Base-by-base conservation (phyloP, 2,113 vertebrate genomes). In the Channa argus region DNA sequence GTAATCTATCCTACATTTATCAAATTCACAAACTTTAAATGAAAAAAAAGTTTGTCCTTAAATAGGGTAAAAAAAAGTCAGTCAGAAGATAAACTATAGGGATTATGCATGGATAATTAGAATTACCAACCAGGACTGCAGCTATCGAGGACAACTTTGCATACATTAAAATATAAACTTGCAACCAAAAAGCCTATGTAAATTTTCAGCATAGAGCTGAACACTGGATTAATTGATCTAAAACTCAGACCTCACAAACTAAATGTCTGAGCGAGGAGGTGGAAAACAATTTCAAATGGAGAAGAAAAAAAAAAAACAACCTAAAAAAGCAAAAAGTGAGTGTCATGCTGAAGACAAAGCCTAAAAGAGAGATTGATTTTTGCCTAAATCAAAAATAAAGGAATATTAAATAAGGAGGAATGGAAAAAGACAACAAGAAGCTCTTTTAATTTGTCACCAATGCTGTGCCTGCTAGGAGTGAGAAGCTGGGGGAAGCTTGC, bases 361-460 rank as follows among this genome's bases (percentile, higher is more conserved):
- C 43, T 24, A 0, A 37, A 38, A 12, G 6, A 4, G 4, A 5
- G 50, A 49, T 44, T 47, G 71, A 71, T 74, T 33, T n/a, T 36
- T 59, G 24, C 24, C 38, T 43, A 0, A n/a, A 65, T 71, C n/a
- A 44, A 11, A 56, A 4, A 41, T 14, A 12, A 55, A 62, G 24
- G 8, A n/a, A n/a, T n/a, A n/a, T n/a, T n/a, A n/a, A n/a, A n/a
- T n/a, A n/a, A 60, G 59, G 34, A 47, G 41, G 49, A 55, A 45
- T 34, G n/a, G 46, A 76, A 61, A 41, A 38, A 71, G 3, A 66
- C 0, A 1, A 33, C 59, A 55, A 64, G 44, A 38, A 10, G 6
- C 45, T 70, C 14, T 44, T 64, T 74, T 71, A 41, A 83, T 86
- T 76, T 72, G 72, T 55, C 54, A 60, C 54, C 8, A 41, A 58